These are phyloP conservation scores for Steromphala cineraria DNA, from an alignment of 2,888 invertebrate species.

Conservation along the genomic window DNA sequence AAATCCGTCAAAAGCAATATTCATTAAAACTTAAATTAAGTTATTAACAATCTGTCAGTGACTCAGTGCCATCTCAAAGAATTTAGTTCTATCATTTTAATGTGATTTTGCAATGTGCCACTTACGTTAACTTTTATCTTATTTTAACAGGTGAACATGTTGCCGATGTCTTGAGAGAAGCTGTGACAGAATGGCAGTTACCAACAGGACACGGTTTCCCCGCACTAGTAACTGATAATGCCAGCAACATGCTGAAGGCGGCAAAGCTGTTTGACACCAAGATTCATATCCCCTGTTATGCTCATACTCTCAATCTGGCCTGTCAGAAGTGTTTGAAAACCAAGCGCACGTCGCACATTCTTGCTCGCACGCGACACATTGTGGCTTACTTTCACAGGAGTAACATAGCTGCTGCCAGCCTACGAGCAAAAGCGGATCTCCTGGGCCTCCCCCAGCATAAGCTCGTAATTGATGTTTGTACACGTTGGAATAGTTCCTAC, in stretches of 20 bases:
- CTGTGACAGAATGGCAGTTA: neutral
- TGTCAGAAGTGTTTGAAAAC: slow-evolving; percentile 23
- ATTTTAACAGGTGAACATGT: too few relatives aligned
- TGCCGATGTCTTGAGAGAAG: too few relatives aligned
- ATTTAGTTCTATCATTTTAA: too few relatives aligned
- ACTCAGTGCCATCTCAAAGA: too few relatives aligned
- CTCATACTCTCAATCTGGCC: slow-evolving; percentile 30
- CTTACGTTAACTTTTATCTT: too few relatives aligned
- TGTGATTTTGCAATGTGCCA: too few relatives aligned
- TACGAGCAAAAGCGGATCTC: slow-evolving; percentile 16
- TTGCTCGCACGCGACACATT: slow-evolving; percentile 21
- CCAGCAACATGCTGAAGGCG: slow-evolving; percentile 22
- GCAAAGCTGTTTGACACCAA: neutral
- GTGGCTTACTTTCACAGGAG: slow-evolving; percentile 32
- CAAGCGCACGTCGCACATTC: slow-evolving; percentile 18
- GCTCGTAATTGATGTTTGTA: slow-evolving; percentile 26
- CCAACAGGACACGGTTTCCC: neutral
- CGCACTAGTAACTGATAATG: slow-evolving; percentile 18
- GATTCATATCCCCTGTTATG: slow-evolving; percentile 16
- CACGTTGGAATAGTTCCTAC: slow-evolving; percentile 29
- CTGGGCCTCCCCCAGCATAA: slow-evolving; percentile 24
- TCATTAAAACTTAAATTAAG: too few relatives aligned
- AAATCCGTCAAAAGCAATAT: too few relatives aligned
- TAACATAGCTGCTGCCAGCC: slow-evolving; percentile 12
- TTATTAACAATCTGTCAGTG: too few relatives aligned